phyloP scores from a whole-genome alignment of 2,888 invertebrate species.

The Sminthurides aquaticus region DNA sequence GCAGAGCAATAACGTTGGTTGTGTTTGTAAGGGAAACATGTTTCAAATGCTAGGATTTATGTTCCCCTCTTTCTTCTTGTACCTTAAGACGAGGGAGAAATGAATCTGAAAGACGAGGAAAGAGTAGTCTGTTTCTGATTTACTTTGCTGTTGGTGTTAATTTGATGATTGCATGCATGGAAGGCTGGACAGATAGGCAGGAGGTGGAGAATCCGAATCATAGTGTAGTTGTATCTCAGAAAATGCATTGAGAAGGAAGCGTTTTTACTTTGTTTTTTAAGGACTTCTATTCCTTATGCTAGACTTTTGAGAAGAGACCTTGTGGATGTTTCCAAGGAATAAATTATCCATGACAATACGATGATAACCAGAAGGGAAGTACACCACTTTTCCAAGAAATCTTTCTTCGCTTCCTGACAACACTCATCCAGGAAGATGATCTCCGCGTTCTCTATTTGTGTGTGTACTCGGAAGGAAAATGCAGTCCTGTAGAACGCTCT shows the following conservation, averaged over 20 bases:
- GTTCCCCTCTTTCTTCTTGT: too few relatives aligned
- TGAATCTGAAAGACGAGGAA: too few relatives aligned
- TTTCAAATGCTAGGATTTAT: too few relatives aligned
- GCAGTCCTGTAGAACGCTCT: too few relatives aligned
- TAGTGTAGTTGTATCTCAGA: too few relatives aligned
- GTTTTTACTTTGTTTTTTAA: too few relatives aligned
- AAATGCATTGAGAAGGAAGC: neutral
- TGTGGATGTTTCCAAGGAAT: neutral
- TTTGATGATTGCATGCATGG: conserved; percentile 17
- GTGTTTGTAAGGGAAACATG: too few relatives aligned
- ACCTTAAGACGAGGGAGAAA: too few relatives aligned
- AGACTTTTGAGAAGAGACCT: neutral
- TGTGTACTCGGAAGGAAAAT: too few relatives aligned
- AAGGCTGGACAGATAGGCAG: neutral
- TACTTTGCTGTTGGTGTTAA: conserved; percentile 13
- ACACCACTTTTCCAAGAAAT: neutral
- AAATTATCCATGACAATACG: neutral
- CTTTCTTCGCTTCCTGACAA: neutral
- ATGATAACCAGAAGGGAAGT: neutral
- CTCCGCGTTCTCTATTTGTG: too few relatives aligned
- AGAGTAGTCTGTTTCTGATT: conserved; percentile 16
- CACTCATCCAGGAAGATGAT: too few relatives aligned
- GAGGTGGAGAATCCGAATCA: neutral
- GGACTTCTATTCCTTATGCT: neutral
- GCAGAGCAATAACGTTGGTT: too few relatives aligned